Percentiles rank a stretch among this genome's conserved stretches.
These are phyloP conservation scores for Cetoscarus ocellatus DNA, from an alignment of 2,797 vertebrate genomes.

Conservation along the genomic window DNA sequence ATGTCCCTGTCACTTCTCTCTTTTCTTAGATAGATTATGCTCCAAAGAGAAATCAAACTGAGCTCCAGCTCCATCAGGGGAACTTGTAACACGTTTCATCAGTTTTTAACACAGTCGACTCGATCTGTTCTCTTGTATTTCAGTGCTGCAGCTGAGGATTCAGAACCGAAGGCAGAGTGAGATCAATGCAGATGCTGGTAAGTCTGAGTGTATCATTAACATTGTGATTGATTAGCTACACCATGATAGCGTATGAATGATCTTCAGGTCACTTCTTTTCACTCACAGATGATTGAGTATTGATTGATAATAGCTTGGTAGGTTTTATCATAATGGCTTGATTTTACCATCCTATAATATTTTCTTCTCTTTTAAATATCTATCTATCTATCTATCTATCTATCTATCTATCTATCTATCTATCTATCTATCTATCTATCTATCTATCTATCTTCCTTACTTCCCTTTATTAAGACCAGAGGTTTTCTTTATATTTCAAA, in stretches of 20 bases:
- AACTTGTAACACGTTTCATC: slow-evolving; percentile 15
- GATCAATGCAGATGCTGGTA: slow-evolving; percentile 84
- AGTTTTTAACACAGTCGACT: slow-evolving; percentile 4
- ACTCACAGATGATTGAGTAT: slow-evolving; percentile 47
- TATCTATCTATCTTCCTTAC: too few relatives aligned
- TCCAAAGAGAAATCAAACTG: slow-evolving; percentile 16
- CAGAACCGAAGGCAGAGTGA: slow-evolving; percentile 90
- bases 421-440: too few relatives aligned
- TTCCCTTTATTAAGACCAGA: too few relatives aligned
- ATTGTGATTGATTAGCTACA: slow-evolving; percentile 47
- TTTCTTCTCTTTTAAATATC: too few relatives aligned
- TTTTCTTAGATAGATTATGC: slow-evolving; percentile 26
- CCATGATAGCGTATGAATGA: slow-evolving; percentile 47
- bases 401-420: too few relatives aligned
- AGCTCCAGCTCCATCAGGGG: slow-evolving; percentile 7
- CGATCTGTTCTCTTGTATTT: slow-evolving; percentile 58
- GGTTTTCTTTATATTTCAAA: too few relatives aligned
- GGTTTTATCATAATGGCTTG: slow-evolving; percentile 15
- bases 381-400: too few relatives aligned
- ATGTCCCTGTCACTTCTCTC: slow-evolving; percentile 2
- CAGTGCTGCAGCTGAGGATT: slow-evolving; percentile 90
- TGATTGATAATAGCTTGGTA: slow-evolving; percentile 34
- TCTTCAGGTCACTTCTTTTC: slow-evolving; percentile 30
- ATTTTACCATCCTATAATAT: slow-evolving; percentile 5
- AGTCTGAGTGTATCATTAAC: slow-evolving; percentile 67